A percentile compares a stretch with the other conserved stretches of the same genome.
These are phyloP conservation scores for Yponomeuta evonymella DNA, from an alignment of 2,888 invertebrate genomes.

Conservation along the genomic window DNA sequence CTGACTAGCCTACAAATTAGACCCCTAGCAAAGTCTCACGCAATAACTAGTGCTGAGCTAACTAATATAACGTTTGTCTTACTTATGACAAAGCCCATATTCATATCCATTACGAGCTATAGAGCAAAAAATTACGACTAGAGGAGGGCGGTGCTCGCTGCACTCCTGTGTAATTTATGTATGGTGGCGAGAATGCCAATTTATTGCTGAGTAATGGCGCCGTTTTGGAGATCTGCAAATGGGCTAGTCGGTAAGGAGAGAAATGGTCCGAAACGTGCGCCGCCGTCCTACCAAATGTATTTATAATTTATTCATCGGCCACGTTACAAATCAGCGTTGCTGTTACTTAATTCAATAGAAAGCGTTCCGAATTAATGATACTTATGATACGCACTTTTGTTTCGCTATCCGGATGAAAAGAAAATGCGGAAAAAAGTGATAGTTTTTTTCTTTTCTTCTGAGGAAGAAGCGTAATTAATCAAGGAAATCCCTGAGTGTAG, in stretches of 20 bases:
- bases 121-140: not conserved
- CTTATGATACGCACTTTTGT: not conserved
- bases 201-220: conserved; percentile 75
- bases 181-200: conserved; percentile 75
- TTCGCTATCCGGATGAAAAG: not conserved
- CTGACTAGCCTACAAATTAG: not conserved
- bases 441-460: not conserved
- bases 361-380: not conserved
- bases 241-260: conserved; percentile 72
- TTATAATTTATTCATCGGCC: conserved; percentile 69
- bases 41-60: not conserved
- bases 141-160: conserved; percentile 46
- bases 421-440: not conserved
- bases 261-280: conserved; percentile 66
- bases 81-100: not conserved
- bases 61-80: not conserved
- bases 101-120: not conserved
- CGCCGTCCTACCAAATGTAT: conserved; percentile 66
- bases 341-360: not conserved
- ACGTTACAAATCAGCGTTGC: not conserved
- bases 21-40: not conserved
- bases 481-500: not conserved
- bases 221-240: conserved; percentile 73
- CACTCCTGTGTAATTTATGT: conserved; percentile 71
- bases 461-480: not conserved